Conservation (phyloP, 2,113 vertebrate genomes). For the Nestor notabilis region DNA sequence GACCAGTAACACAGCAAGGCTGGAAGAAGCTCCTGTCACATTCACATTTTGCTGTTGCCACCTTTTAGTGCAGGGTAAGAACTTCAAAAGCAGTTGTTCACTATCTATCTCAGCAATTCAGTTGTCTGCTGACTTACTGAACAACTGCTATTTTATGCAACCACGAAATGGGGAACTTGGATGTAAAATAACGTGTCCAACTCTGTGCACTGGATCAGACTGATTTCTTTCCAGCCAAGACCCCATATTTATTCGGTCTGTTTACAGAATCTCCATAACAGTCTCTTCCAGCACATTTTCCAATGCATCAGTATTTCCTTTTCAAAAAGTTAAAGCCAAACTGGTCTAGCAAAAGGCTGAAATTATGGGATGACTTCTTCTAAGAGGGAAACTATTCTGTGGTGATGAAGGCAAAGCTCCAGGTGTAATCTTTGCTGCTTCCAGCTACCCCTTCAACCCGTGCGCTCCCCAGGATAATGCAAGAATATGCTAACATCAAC, state of each 20-base stretch:
- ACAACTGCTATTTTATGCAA: neutral
- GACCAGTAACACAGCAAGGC: neutral
- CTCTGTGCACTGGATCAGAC: accelerated
- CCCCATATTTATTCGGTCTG: neutral
- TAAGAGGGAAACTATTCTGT: neutral
- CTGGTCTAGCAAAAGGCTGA: neutral
- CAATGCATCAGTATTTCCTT: neutral
- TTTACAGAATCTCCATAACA: neutral
- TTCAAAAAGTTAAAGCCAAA: neutral
- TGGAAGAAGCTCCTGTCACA: neutral
- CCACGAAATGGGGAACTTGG: accelerated
- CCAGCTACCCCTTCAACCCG: neutral
- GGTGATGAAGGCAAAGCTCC: neutral
- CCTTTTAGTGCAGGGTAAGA: neutral
- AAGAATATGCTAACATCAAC: accelerated
- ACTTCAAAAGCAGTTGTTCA: neutral
- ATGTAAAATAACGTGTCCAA: neutral
- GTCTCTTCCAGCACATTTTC: neutral
- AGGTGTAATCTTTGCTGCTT: neutral
- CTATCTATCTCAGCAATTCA: neutral
- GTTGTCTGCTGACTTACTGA: neutral
- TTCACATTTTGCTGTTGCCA: neutral
- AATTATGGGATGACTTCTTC: neutral
- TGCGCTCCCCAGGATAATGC: neutral
- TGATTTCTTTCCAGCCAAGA: neutral